Conservation (phyloP, 2,797 vertebrate species). For the Amblyraja radiata region DNA sequence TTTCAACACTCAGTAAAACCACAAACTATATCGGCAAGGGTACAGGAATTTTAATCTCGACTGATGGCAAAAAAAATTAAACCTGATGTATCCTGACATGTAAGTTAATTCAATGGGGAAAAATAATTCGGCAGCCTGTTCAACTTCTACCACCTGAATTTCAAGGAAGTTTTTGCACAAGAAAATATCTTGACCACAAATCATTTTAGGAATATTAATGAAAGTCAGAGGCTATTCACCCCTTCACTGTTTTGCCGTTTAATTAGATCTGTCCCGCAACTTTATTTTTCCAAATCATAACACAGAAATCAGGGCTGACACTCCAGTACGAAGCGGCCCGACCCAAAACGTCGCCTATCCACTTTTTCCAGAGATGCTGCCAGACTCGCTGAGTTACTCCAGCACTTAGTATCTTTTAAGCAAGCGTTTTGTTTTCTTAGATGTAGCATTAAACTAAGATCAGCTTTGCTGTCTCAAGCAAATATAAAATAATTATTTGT, state of each 20-base stretch:
- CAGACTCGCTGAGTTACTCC: too few relatives aligned
- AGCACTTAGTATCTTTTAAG: too few relatives aligned
- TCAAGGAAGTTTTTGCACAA: not conserved
- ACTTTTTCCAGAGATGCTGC: too few relatives aligned
- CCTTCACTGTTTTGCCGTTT: not conserved
- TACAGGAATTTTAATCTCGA: not conserved
- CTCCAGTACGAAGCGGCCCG: too few relatives aligned
- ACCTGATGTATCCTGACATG: not conserved
- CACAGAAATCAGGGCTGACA: too few relatives aligned
- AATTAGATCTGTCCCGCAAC: not conserved
- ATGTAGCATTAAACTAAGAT: too few relatives aligned
- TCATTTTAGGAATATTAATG: not conserved
- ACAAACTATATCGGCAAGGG: not conserved
- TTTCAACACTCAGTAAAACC: not conserved
- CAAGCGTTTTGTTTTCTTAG: too few relatives aligned
- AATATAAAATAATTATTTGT: too few relatives aligned
- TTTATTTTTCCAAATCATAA: not conserved
- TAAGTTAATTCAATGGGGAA: not conserved
- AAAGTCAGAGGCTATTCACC: not conserved
- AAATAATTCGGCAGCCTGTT: not conserved
- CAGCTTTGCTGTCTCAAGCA: too few relatives aligned
- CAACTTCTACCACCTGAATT: not conserved
- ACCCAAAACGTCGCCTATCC: too few relatives aligned
- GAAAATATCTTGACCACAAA: not conserved
- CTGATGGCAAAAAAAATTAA: not conserved